Evolutionary conservation across 2,113 vertebrate genomes (phyloP).

Genomic region (Pagrus major): DNA sequence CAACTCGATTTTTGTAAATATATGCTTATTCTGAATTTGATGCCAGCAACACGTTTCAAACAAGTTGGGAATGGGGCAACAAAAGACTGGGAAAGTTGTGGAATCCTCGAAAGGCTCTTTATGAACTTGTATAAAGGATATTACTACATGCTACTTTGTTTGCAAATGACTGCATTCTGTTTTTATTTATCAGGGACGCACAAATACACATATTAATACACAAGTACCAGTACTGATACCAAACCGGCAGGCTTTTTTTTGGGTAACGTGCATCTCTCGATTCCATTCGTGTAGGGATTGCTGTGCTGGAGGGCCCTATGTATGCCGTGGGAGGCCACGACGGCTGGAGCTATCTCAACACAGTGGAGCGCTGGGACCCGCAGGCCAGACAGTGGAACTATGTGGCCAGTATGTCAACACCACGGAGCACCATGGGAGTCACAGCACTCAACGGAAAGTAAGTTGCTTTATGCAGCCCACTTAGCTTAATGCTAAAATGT

Average conservation of each 20-base stretch:
- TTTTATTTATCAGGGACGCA: no score
- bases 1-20: no score
- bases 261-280: not conserved
- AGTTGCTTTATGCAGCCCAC: constrained; percentile 57
- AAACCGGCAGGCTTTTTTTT: not conserved
- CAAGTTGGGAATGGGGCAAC: no score
- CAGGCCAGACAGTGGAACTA: constrained; percentile 98
- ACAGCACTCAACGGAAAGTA: constrained; percentile 96
- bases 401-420: constrained; percentile 97
- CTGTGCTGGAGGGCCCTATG: constrained; percentile 98
- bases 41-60: no score
- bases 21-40: no score
- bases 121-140: no score
- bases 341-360: constrained; percentile 98
- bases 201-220: not conserved
- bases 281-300: constrained; percentile 86
- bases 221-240: not conserved
- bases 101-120: no score
- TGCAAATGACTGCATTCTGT: no score
- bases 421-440: constrained; percentile 95
- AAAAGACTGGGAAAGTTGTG: no score
- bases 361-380: constrained; percentile 97
- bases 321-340: constrained; percentile 98
- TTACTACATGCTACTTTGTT: no score
- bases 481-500: not conserved